Evolutionary conservation across 2,797 vertebrate genomes (phyloP), one percentile per base, ranked within the genome.

Genomic region (Denticeps clupeoides): DNA sequence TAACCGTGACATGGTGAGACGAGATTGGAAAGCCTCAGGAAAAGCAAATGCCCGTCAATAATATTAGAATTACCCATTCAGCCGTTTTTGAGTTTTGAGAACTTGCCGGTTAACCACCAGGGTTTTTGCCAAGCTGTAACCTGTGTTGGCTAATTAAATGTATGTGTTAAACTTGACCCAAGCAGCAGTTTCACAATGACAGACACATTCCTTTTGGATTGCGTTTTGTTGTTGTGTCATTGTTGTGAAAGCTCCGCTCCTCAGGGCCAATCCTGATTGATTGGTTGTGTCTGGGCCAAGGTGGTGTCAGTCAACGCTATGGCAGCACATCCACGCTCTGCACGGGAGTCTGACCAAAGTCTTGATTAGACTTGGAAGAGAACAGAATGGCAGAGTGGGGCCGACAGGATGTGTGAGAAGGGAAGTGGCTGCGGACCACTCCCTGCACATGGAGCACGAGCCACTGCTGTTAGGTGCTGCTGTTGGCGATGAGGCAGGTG

Each of bases 1-100:
- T 73, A 78, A 77, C 71, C 69, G 51, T 43, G 37, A 63, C 53
- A 73, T 65, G 59, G 47, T 56, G 49, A 43, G 45, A 37, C 53
- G 54, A 19, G 41, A 12, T 62, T 54, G 45, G 15, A 50, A 65
- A 60, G 49, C 66, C 57, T 69, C 49, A 60, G 27, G 19, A 38
- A 18, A 19, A 19, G 18, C 19, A 18, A 19, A 19, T 3, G 18
- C 18, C 18, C 19, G 18, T 19, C 2, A 19, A 19, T 19, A 19
- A 19, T 18, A 19, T 19, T 19, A 19, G 25, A 25, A 25, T 25
- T 24, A 25, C 25, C 24, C 25, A 24, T 4, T 2, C 24, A n/a
- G n/a, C n/a, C n/a, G n/a, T n/a, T n/a, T n/a, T n/a, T n/a, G n/a
- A n/a, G 33, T 15, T 37, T 10, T 37, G 8, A 33, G 33, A 19